Conservation (phyloP, 1,140 invertebrate species). For the Anastrepha ludens region DNA sequence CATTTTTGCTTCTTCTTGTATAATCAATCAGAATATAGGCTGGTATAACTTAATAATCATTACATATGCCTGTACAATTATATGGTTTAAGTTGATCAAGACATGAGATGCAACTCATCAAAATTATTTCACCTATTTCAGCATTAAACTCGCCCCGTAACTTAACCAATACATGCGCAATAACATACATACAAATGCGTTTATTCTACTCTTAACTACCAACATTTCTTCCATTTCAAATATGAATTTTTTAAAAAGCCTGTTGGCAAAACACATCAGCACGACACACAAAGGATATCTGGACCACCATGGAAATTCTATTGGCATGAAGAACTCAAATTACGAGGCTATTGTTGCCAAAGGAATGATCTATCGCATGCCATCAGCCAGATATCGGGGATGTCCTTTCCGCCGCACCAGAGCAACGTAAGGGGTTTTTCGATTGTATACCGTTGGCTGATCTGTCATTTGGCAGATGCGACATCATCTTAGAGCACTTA, state of each 20-base stretch:
- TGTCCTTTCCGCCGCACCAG: constrained; percentile 28
- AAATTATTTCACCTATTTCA: neutral
- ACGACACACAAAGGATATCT: constrained; percentile 61
- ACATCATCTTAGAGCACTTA: constrained; percentile 62
- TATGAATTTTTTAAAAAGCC: constrained; percentile 72
- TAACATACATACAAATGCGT: neutral
- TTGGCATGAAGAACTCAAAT: constrained; percentile 55
- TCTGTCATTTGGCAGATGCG: constrained; percentile 71
- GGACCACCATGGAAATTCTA: constrained; percentile 62
- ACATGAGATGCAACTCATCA: neutral
- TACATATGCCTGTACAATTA: too few relatives aligned
- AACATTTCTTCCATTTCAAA: constrained; percentile 58
- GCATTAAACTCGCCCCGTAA: neutral
- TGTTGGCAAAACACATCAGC: constrained; percentile 72
- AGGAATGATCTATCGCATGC: constrained; percentile 70
- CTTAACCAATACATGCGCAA: neutral
- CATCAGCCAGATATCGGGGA: constrained; percentile 53
- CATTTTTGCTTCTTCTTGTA: too few relatives aligned
- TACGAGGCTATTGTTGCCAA: constrained; percentile 52
- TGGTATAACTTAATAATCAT: too few relatives aligned
- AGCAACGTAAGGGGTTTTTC: neutral
- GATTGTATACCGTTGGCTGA: constrained; percentile 59
- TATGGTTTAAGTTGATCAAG: too few relatives aligned
- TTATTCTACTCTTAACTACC: too few relatives aligned
- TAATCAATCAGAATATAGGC: too few relatives aligned